Percentiles rank a stretch among this genome's conserved stretches.
Conservation (phyloP, 2,888 invertebrate genomes). For the Platerodrilus igneus region DNA sequence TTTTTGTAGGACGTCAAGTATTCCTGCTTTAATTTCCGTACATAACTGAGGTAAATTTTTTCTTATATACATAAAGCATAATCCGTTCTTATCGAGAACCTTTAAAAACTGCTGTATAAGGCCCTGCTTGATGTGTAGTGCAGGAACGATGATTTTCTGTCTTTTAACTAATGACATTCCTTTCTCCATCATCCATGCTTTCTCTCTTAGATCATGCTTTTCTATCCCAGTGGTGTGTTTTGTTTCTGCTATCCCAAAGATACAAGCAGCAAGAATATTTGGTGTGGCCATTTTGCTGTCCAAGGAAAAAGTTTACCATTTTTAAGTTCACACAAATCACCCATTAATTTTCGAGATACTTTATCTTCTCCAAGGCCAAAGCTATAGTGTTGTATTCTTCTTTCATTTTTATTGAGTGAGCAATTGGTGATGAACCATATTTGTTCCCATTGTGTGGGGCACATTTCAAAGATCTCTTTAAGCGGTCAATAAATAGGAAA, state of each 20-base stretch:
- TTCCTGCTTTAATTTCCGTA: too few species aligned
- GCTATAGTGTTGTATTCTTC: constrained; percentile 11
- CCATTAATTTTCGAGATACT: constrained; percentile 15
- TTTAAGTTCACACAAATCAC: constrained; percentile 14
- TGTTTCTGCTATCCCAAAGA: constrained; percentile 21
- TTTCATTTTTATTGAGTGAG: constrained; percentile 12
- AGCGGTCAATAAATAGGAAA: constrained; percentile 11
- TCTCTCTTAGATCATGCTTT: constrained; percentile 8
- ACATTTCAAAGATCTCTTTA: constrained; percentile 11
- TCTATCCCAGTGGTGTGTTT: constrained; percentile 12
- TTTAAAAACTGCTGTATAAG: constrained; percentile 6
- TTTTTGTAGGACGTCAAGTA: constrained; percentile 6
- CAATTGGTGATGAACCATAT: constrained; percentile 15
- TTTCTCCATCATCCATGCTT: constrained; percentile 9
- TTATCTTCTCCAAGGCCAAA: not conserved
- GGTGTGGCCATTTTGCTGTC: constrained; percentile 16
- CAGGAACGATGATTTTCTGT: constrained; percentile 19
- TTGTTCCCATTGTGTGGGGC: constrained; percentile 13
- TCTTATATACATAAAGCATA: constrained; percentile 1
- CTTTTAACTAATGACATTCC: constrained; percentile 19
- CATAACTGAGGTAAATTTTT: constrained; percentile 2
- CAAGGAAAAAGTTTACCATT: constrained; percentile 18
- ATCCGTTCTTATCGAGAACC: constrained; percentile 3
- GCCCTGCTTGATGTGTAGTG: constrained; percentile 1
- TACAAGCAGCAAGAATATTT: constrained; percentile 24